phyloP scores from a whole-genome alignment of 2,888 invertebrate species.

The Miltochrista miniata region DNA sequence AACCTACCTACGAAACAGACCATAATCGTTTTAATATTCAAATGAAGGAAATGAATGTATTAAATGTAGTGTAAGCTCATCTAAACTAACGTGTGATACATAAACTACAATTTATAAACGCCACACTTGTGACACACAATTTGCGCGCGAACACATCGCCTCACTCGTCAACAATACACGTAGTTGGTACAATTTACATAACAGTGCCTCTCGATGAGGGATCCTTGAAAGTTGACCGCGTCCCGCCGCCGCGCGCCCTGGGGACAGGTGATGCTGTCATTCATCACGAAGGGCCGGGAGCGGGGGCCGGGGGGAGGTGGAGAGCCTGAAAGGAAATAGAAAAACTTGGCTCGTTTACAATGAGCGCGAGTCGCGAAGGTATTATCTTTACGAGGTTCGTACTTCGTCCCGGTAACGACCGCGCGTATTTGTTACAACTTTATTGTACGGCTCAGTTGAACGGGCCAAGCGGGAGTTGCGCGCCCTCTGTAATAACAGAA shows the following conservation, averaged over 20 bases:
- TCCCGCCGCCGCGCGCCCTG: constrained; percentile 11
- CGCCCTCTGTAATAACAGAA: constrained; percentile 21
- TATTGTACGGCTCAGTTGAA: constrained; percentile 35
- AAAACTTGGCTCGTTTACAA: constrained; percentile 64
- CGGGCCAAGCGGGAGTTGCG: constrained; percentile 36
- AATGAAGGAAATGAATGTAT: too few species aligned
- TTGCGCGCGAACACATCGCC: background rate
- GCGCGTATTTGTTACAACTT: constrained; percentile 45
- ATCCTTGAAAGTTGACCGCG: constrained; percentile 33
- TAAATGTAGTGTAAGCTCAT: background rate
- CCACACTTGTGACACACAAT: background rate
- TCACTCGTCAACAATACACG: constrained; percentile 2
- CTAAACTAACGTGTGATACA: background rate
- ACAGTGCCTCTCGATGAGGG: constrained; percentile 10
- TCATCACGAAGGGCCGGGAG: constrained; percentile 33
- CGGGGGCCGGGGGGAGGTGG: background rate
- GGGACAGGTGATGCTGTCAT: constrained; percentile 46
- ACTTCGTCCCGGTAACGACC: constrained; percentile 44
- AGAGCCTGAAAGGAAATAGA: constrained; percentile 50
- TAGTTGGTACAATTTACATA: constrained; percentile 14
- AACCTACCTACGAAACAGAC: too few species aligned
- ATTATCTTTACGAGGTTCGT: constrained; percentile 49
- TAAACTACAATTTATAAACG: background rate
- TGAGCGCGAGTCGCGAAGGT: constrained; percentile 43
- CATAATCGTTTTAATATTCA: too few species aligned